A percentile compares a stretch with the other conserved stretches of the same genome.
phyloP scores from a whole-genome alignment of 1,140 invertebrate genomes.

The Aphelenchoides avenae region DNA sequence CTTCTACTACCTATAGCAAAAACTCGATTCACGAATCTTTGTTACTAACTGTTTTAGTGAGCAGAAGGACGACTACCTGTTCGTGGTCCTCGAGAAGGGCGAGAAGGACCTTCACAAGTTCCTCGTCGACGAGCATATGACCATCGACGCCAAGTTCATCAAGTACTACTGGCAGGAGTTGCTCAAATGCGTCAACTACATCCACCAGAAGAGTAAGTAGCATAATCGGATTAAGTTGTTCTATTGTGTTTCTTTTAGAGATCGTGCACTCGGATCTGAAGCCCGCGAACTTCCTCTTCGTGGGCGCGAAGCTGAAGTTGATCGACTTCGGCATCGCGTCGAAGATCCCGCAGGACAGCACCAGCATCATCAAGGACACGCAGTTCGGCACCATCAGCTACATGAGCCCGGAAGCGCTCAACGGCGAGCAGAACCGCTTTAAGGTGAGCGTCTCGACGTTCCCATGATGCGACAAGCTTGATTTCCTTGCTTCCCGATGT shows the following conservation, averaged over 20 bases:
- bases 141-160: conserved; percentile 67
- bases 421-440: too few species aligned
- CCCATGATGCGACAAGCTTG: too few species aligned
- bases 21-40: not conserved
- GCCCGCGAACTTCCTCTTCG: conserved; percentile 89
- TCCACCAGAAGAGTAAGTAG: conserved; percentile 81
- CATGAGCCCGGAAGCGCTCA: conserved; percentile 87
- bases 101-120: conserved; percentile 79
- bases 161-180: conserved; percentile 89
- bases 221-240: too few species aligned
- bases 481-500: too few species aligned
- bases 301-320: conserved; percentile 78
- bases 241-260: too few species aligned
- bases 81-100: conserved; percentile 85
- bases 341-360: conserved; percentile 78
- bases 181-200: conserved; percentile 80
- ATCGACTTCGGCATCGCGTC: conserved; percentile 99
- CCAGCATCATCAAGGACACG: conserved; percentile 77
- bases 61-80: conserved; percentile 64
- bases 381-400: conserved; percentile 83
- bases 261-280: conserved; percentile 94
- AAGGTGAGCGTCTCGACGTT: too few species aligned
- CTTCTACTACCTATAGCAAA: conserved; percentile 8
- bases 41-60: conserved; percentile 62
- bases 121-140: conserved; percentile 64